Conservation (phyloP, 2,797 vertebrate species). For the Bufotes viridis region DNA sequence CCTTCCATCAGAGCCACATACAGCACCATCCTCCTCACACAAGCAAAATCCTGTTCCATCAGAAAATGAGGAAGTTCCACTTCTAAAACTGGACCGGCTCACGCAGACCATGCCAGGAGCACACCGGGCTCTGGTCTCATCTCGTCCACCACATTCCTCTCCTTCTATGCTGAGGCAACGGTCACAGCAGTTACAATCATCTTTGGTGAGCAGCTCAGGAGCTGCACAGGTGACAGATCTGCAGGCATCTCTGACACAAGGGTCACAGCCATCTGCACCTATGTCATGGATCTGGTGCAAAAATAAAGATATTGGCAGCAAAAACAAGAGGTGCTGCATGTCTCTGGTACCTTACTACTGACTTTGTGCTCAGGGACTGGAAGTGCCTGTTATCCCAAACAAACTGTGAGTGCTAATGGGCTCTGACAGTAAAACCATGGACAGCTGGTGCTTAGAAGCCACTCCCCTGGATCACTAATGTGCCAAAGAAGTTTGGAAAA, state of each 20-base stretch:
- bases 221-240: slow-evolving; percentile 63
- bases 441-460: slow-evolving; percentile 50
- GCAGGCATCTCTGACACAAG: slow-evolving; percentile 67
- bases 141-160: slow-evolving; percentile 68
- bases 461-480: slow-evolving; percentile 43
- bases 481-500: slow-evolving; percentile 57
- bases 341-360: slow-evolving; percentile 2
- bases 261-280: slow-evolving; percentile 62
- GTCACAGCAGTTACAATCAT: slow-evolving; percentile 72
- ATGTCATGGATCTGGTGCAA: slow-evolving; percentile 30
- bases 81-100: slow-evolving; percentile 56
- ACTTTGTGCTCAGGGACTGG: slow-evolving; percentile 15
- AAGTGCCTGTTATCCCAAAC: slow-evolving; percentile 47
- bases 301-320: slow-evolving; percentile 16
- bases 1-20: slow-evolving; percentile 74
- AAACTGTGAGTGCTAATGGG: slow-evolving; percentile 47
- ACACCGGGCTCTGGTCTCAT: slow-evolving; percentile 67
- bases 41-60: slow-evolving; percentile 72
- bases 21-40: slow-evolving; percentile 71
- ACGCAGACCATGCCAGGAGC: slow-evolving; percentile 73
- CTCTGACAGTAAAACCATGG: slow-evolving; percentile 54
- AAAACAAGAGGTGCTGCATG: slow-evolving; percentile 51
- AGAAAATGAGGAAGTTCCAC: slow-evolving; percentile 49
- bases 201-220: slow-evolving; percentile 66
- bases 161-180: slow-evolving; percentile 71